A percentile compares a stretch with the other conserved stretches of the same genome.
These are phyloP conservation scores for Pammene fasciana DNA, from an alignment of 2,888 invertebrate genomes.

Conservation along the genomic window DNA sequence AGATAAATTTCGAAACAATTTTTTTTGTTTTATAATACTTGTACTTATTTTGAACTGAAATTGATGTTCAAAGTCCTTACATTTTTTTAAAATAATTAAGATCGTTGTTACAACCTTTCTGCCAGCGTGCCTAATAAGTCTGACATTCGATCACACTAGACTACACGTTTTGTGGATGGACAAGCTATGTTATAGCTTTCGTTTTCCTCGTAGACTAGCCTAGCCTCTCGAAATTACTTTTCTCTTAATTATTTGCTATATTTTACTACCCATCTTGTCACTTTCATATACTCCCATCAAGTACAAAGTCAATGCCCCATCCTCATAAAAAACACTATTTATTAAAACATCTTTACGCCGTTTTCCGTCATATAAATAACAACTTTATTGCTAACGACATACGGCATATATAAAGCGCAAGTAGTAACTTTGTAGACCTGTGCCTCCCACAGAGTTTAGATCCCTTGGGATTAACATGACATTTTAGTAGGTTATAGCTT, in stretches of 20 bases:
- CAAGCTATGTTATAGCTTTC: neutral
- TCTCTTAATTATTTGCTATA: slow-evolving; percentile 24
- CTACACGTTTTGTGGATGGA: neutral
- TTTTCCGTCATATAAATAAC: neutral
- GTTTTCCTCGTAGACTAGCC: neutral
- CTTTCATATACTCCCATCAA: slow-evolving; percentile 31
- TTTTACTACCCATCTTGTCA: slow-evolving; percentile 32
- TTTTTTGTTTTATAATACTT: no score
- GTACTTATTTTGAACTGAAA: no score
- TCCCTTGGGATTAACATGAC: slow-evolving; percentile 58
- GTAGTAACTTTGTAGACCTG: slow-evolving; percentile 31
- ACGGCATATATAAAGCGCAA: neutral
- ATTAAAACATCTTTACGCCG: slow-evolving; percentile 18
- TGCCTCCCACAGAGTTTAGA: slow-evolving; percentile 56
- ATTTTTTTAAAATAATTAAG: no score
- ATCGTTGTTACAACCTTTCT: no score
- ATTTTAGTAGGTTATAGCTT: slow-evolving; percentile 50
- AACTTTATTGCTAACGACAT: slow-evolving; percentile 15
- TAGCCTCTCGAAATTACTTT: slow-evolving; percentile 10
- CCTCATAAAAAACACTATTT: slow-evolving; percentile 34
- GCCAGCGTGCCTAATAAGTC: no score
- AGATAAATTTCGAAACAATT: no score
- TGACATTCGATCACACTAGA: neutral
- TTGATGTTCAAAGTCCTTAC: no score
- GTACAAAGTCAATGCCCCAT: slow-evolving; percentile 39